These are phyloP conservation scores for Chaenodraco wilsoni DNA, from an alignment of 2,797 vertebrate species.

Conservation along the genomic window DNA sequence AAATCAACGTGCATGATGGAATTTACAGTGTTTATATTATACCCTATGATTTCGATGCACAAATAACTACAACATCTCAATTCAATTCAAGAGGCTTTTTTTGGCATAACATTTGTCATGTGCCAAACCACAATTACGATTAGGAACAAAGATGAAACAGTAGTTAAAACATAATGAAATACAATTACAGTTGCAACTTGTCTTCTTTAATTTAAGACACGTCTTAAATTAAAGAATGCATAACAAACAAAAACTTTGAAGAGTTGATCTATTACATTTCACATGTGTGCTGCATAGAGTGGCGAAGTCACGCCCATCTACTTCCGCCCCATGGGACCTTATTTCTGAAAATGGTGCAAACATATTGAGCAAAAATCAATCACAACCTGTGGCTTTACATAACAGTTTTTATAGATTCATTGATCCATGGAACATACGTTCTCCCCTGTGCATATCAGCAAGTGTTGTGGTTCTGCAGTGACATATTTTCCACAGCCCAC, in stretches of 20 bases:
- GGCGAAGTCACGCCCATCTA: too few relatives aligned
- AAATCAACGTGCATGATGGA: background rate
- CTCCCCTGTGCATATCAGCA: background rate
- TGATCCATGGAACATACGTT: slow-evolving; percentile 50
- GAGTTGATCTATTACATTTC: too few relatives aligned
- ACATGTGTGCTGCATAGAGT: background rate
- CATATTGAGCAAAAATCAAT: slow-evolving; percentile 17
- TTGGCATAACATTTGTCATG: too few relatives aligned
- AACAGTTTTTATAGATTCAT: slow-evolving; percentile 43
- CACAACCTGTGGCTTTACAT: slow-evolving; percentile 30
- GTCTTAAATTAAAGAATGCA: too few relatives aligned
- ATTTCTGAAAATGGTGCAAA: background rate
- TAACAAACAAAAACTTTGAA: too few relatives aligned
- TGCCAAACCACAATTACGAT: too few relatives aligned
- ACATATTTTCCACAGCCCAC: slow-evolving; percentile 5
- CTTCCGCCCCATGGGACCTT: too few relatives aligned
- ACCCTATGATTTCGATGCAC: background rate
- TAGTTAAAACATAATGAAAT: too few relatives aligned
- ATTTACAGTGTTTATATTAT: background rate
- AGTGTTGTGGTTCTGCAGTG: slow-evolving; percentile 8
- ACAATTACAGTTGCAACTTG: too few relatives aligned
- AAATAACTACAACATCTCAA: background rate
- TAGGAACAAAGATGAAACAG: too few relatives aligned
- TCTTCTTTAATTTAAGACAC: too few relatives aligned
- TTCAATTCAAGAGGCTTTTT: too few relatives aligned